Evolutionary conservation across 2,888 invertebrate species (phyloP), one percentile per base, ranked within the genome.

Genomic region (Meandrusa payeni): DNA sequence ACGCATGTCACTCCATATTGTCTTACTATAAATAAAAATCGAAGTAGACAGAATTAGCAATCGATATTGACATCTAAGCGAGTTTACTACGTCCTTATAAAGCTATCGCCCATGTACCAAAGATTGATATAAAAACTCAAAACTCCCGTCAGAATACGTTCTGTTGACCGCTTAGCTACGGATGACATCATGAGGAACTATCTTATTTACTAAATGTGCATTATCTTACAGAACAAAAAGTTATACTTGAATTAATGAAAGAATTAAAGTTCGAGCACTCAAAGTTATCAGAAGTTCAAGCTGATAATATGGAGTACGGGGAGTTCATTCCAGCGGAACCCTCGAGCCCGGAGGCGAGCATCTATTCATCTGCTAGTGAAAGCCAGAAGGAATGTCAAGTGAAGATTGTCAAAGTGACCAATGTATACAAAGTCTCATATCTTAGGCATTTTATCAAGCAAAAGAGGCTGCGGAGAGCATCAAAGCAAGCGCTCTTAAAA

Each of bases 381-480:
- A 41, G 59, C 19, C 65, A 70, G 24, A 66, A 70, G 32, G 77
- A 81, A 32, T 80, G 74, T 52, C 70, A 67, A 22, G 72, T 85
- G 38, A 83, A 81, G 56, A 77, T 87, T 37, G 71, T 85, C 32
- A 77, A 76, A 67, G 79, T 86, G 26, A 85, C 83, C 39, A 86
- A 82, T 48, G 78, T 86, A 9, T 86, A 81, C 61, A 81, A 77
- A 64, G 75, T 85, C 12, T 77, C 83, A 12, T 81, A 76, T 57
- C 70, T 83, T 22, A 81, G 72, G 48, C 73, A 81, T 53, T 82
- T 73, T 54, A 80, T 83, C 48, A 83, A 80, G 58, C 82, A 80
- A 49, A 85, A 74, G 54, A 69, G 70, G 48, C 47, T 80, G 31
- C 65, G 77, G 11, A 69, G 76, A 22, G 78, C 78, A 1, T 75